Evolutionary conservation across 2,113 vertebrate genomes (phyloP).

Genomic region (Anolis sagrei): DNA sequence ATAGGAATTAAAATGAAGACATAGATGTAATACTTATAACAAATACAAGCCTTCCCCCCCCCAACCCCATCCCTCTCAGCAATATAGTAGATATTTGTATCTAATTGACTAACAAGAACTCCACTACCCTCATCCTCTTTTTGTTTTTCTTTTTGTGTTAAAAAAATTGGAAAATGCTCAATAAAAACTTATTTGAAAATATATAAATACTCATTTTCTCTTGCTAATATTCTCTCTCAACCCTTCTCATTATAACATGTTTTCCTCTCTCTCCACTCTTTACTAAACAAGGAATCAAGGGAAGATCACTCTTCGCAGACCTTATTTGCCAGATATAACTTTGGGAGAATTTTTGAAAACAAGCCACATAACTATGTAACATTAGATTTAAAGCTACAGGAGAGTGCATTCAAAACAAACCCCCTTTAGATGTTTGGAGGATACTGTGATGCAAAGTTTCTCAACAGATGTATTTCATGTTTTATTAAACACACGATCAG

Average conservation of each 20-base stretch:
- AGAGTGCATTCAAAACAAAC: not conserved
- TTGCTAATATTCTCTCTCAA: not conserved
- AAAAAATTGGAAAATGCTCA: no score
- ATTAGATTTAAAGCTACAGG: not conserved
- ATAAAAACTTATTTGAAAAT: no score
- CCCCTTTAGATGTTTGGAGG: not conserved
- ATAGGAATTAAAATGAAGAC: no score
- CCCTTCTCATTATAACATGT: not conserved
- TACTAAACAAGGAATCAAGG: not conserved
- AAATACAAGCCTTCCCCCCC: no score
- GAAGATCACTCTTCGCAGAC: not conserved
- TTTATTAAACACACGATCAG: slow-evolving; percentile 2
- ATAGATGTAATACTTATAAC: no score
- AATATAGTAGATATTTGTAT: no score
- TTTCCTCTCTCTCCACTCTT: not conserved
- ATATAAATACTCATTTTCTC: not conserved
- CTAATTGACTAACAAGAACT: no score
- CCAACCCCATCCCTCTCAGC: no score
- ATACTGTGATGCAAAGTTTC: not conserved
- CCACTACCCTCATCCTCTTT: no score
- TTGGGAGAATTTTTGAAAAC: not conserved
- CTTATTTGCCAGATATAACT: not conserved
- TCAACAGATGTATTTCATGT: not conserved
- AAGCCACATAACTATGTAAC: no score
- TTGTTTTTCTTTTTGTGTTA: no score